Conservation (phyloP, 2,888 invertebrate species). For the Cheilosia pagana region DNA sequence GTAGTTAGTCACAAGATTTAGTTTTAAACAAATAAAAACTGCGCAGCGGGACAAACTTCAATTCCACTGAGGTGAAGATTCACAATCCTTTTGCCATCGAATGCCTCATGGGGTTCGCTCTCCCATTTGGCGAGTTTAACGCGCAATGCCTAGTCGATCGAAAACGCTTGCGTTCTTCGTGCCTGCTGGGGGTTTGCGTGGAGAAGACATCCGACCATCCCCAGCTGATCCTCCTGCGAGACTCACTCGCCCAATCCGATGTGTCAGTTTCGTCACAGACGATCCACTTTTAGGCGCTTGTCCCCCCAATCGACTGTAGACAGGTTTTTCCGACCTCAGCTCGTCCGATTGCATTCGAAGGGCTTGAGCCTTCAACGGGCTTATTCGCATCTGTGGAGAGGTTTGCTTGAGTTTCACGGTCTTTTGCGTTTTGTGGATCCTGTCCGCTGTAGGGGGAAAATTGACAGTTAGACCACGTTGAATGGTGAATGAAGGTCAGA, state of each 20-base stretch:
- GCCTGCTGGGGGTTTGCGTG: conserved; percentile 25
- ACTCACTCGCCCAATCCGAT: conserved; percentile 78
- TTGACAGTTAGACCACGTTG: neutral
- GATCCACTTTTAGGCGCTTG: conserved; percentile 4
- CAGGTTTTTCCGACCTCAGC: conserved; percentile 79
- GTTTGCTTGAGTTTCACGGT: conserved; percentile 80
- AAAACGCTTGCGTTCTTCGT: conserved; percentile 78
- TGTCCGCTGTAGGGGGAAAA: conserved; percentile 77
- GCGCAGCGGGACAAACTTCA: neutral
- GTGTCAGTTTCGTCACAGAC: conserved; percentile 75
- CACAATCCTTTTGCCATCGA: neutral
- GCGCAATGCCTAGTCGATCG: conserved; percentile 80
- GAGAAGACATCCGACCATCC: neutral
- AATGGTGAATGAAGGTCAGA: neutral
- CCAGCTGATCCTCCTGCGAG: conserved; percentile 28
- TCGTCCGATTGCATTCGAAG: conserved; percentile 82
- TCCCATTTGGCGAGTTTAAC: conserved; percentile 2
- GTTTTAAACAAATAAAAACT: conserved; percentile 20
- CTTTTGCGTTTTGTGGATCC: conserved; percentile 80
- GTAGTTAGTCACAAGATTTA: conserved; percentile 9
- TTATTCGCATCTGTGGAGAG: conserved; percentile 76
- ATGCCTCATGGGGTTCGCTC: conserved; percentile 2
- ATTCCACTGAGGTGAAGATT: neutral
- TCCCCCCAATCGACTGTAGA: conserved; percentile 80
- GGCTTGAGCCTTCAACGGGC: conserved; percentile 78